These are phyloP conservation scores for Enteromius anoplus DNA, from an alignment of 2,797 vertebrate genomes.

Conservation along the genomic window DNA sequence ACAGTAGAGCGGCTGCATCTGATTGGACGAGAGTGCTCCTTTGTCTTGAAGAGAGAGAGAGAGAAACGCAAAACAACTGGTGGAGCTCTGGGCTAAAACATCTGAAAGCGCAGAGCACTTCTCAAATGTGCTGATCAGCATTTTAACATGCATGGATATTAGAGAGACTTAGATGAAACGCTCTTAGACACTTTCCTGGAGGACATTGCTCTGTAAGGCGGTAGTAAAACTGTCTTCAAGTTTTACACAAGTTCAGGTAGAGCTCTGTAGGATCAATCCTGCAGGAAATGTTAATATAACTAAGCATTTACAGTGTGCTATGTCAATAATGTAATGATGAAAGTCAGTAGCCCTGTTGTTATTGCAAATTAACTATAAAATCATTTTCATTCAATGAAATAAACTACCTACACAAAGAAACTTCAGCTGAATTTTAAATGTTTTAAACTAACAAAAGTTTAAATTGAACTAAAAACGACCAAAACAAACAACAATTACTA, in stretches of 20 bases:
- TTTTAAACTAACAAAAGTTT: not conserved
- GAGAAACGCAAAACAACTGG: no score
- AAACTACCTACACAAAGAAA: not conserved
- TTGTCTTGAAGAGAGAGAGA: slow-evolving; percentile 16
- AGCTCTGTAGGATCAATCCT: not conserved
- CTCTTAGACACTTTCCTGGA: not conserved
- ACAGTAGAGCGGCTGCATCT: not conserved
- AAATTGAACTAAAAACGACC: not conserved
- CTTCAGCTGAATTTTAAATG: not conserved
- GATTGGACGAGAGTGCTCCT: slow-evolving; percentile 25
- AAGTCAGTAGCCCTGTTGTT: not conserved
- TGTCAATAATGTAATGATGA: not conserved
- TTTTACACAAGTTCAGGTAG: not conserved
- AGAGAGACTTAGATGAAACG: not conserved
- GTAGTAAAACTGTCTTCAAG: not conserved
- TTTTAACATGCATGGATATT: not conserved
- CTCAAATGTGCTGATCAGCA: slow-evolving; percentile 22
- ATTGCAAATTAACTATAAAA: not conserved
- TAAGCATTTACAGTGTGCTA: not conserved
- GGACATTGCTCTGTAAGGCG: not conserved
- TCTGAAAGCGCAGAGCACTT: not conserved
- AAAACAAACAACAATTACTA: not conserved
- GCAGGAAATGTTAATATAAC: not conserved
- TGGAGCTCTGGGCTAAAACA: slow-evolving; percentile 12
- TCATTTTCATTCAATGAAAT: not conserved